Evolutionary conservation across 2,888 invertebrate species (phyloP).

Genomic region (Doris montereyensis): DNA sequence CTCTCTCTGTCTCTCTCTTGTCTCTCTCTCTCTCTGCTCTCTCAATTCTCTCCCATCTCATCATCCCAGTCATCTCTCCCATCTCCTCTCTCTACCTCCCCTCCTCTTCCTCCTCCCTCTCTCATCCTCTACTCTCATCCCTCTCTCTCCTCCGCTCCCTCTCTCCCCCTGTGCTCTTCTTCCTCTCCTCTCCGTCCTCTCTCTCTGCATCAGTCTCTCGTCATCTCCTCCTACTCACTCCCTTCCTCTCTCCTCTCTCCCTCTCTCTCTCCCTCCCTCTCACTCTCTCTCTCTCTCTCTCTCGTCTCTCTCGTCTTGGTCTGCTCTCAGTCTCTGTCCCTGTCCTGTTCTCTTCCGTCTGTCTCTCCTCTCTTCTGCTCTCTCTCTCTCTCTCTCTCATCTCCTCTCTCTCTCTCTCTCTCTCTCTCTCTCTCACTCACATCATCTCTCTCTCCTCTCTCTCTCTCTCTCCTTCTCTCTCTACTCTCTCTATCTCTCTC

Average conservation of each 20-base stretch:
- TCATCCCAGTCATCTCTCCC: not conserved
- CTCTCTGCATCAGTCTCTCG: conserved; percentile 19
- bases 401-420: conserved; percentile 27
- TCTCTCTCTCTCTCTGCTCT: not conserved
- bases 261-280: not conserved
- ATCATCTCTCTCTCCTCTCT: no score
- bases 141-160: conserved; percentile 7
- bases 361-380: conserved; percentile 7
- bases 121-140: not conserved
- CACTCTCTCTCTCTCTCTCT: not conserved
- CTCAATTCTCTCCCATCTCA: not conserved
- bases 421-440: no score
- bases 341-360: not conserved
- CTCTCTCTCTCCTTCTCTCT: no score
- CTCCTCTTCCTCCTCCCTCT: not conserved
- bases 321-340: not conserved
- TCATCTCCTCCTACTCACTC: conserved; percentile 5
- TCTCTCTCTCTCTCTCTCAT: conserved; percentile 25
- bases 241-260: no score
- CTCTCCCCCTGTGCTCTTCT: not conserved
- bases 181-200: conserved; percentile 3
- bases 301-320: conserved; percentile 3
- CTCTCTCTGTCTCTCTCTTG: not conserved
- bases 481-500: no score
- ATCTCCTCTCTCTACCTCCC: not conserved